phyloP scores from a whole-genome alignment of 2,797 vertebrate species.

The Capromys pilorides region DNA sequence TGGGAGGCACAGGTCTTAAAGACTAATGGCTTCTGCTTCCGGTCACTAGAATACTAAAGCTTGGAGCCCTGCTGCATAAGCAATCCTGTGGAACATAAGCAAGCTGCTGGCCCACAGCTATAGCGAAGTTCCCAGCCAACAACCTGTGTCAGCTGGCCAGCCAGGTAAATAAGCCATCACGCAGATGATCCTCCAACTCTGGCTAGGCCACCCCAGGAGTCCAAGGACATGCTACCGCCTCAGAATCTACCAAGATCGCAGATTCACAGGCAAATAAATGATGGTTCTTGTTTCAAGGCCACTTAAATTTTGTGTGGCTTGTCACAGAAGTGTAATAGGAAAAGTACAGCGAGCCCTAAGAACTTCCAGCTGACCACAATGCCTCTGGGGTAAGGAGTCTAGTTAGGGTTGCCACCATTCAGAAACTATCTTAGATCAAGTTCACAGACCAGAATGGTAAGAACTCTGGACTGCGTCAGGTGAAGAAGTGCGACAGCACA shows the following conservation, averaged over 20 bases:
- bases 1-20: not conserved
- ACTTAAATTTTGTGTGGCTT: not conserved
- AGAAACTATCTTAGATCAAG: constrained; percentile 9
- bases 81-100: not conserved
- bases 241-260: not conserved
- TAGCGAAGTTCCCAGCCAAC: not conserved
- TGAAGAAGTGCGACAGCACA: not conserved
- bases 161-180: not conserved
- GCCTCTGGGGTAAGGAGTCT: too few species aligned
- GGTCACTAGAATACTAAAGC: not conserved
- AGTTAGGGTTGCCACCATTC: not conserved
- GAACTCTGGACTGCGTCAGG: not conserved
- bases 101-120: not conserved
- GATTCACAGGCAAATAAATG: not conserved
- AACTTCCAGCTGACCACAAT: not conserved
- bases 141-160: not conserved
- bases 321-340: not conserved
- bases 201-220: not conserved
- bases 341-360: not conserved
- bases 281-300: not conserved
- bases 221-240: not conserved
- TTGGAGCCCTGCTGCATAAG: not conserved
- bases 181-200: not conserved
- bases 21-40: not conserved
- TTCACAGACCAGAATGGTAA: not conserved